These are phyloP conservation scores for Pollenia griseotomentosa DNA, from an alignment of 2,888 invertebrate genomes.

Conservation along the genomic window DNA sequence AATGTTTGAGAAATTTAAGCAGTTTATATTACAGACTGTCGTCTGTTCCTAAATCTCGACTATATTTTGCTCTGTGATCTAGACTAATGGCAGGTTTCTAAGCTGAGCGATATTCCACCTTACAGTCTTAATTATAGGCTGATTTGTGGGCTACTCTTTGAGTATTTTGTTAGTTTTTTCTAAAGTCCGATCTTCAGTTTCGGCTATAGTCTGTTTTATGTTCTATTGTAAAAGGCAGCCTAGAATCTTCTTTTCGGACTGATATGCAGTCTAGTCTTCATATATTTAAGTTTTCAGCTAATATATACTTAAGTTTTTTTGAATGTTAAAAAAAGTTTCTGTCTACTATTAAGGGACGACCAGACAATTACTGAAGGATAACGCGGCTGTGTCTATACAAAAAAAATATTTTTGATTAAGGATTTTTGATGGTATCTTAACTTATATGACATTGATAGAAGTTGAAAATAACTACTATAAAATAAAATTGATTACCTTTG, in stretches of 20 bases:
- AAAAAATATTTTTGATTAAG: neutral
- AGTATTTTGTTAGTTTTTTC: neutral
- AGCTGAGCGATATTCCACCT: neutral
- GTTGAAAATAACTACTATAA: constrained; percentile 1
- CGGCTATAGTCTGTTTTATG: no score
- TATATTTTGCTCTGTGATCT: neutral
- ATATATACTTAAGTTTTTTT: no score
- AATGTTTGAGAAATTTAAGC: no score
- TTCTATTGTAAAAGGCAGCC: no score
- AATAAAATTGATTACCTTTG: constrained; percentile 88
- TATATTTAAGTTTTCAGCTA: no score
- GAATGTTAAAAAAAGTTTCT: no score
- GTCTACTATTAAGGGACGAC: no score
- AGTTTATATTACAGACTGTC: neutral
- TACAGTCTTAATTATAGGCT: neutral
- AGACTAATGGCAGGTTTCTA: neutral
- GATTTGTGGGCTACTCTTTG: no score
- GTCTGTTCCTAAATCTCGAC: neutral
- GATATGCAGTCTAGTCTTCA: no score
- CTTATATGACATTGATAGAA: constrained; percentile 39
- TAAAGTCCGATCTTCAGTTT: neutral
- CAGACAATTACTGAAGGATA: no score
- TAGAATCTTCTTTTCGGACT: no score
- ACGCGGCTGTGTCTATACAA: neutral
- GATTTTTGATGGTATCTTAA: neutral